These are phyloP conservation scores for Macrocentrus cingulum DNA, from an alignment of 1,140 invertebrate species.

Conservation along the genomic window DNA sequence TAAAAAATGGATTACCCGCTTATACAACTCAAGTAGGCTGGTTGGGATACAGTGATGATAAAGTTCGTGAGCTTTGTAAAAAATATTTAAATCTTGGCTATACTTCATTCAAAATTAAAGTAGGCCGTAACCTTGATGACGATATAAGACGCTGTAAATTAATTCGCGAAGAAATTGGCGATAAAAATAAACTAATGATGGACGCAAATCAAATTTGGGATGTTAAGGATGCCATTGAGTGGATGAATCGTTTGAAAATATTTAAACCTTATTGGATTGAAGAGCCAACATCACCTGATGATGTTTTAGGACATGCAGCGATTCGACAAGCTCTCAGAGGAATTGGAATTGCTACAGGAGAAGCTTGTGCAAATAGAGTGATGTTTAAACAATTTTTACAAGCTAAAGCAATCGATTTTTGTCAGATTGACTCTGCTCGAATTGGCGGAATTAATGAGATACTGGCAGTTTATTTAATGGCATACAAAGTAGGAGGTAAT, in stretches of 20 bases:
- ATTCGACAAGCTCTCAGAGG: slow-evolving; percentile 69
- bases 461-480: slow-evolving; percentile 86
- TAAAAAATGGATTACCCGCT: slow-evolving; percentile 70
- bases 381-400: slow-evolving; percentile 92
- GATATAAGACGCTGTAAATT: slow-evolving; percentile 72
- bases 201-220: slow-evolving; percentile 94
- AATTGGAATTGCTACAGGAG: slow-evolving; percentile 87
- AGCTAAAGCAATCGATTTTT: slow-evolving; percentile 77
- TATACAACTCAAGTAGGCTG: slow-evolving; percentile 83
- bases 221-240: slow-evolving; percentile 78
- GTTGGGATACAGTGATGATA: slow-evolving; percentile 75
- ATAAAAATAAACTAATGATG: slow-evolving; percentile 76
- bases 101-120: slow-evolving; percentile 86
- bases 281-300: slow-evolving; percentile 91
- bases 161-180: slow-evolving; percentile 77
- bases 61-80: slow-evolving; percentile 68
- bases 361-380: slow-evolving; percentile 88
- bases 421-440: slow-evolving; percentile 87
- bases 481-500: slow-evolving; percentile 70
- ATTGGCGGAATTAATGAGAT: slow-evolving; percentile 89
- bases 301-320: slow-evolving; percentile 78
- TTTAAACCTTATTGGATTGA: slow-evolving; percentile 88
- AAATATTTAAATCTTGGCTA: slow-evolving; percentile 77
- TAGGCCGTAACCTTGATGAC: slow-evolving; percentile 78
- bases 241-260: slow-evolving; percentile 77